Base-by-base conservation (phyloP, 2,888 invertebrate genomes). In the Elegia similella region DNA sequence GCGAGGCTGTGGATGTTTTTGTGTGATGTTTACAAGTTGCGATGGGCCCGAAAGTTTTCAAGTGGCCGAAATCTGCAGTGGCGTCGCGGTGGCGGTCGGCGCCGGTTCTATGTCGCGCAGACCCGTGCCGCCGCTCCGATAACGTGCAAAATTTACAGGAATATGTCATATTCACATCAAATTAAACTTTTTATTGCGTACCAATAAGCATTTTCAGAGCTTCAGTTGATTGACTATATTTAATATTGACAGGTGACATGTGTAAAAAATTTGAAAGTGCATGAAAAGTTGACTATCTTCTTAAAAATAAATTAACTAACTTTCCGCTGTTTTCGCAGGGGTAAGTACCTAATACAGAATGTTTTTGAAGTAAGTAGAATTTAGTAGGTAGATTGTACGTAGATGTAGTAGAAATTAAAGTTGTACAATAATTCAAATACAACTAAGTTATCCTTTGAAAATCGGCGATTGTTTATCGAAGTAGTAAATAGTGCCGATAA, bases 41-140 rank as follows among this genome's bases (percentile, higher is more conserved):
- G 66, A 68, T 68, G 75, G 73, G 73, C 64, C 70, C 72, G 72
- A 72, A 83, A 84, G 83, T 73, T 83, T 82, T 73, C 73, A 70
- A 65, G 73, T 73, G 66, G 65, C 63, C 71, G 72, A 77, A 73
- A 75, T 77, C 30, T 42, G 48, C 84, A 87, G 88, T 88, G 73
- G 70, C 71, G 73, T 75, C 75, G 79, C 80, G 82, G 82, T 84
- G 81, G 68, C 81, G 81, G 81, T 72, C 78, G 73, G 80, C 80
- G 83, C 60, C 82, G 86, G 86, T 85, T 66, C 80, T 82, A 78
- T 76, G 73, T 66, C 15, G 60, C 63, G 65, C 56, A 48, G 34
- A 5, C 8, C 30, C 15, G 15, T 30, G 48, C 58, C 59, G 61
- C 60, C 63, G 62, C 62, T 65, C 59, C 66, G 66, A 61, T 48